Evolutionary conservation across 1,140 invertebrate genomes (phyloP), one percentile per base, ranked within the genome.

Genomic region (Anadara kagoshimensis): DNA sequence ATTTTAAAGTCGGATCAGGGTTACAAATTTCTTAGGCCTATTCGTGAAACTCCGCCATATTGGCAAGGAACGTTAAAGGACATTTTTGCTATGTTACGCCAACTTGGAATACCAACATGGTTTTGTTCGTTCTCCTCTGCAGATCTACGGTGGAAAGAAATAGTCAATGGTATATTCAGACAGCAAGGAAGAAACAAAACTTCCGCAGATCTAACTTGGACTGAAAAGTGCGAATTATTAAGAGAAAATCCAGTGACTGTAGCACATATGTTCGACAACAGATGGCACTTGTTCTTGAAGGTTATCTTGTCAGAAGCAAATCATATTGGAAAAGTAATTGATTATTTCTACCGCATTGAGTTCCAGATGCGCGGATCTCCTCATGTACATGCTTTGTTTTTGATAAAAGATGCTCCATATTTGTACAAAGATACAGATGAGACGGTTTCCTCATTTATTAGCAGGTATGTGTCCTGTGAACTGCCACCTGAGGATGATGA

Each of bases 331-430:
- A 65, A 75, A 59, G 57, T 82, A 5, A 57, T 20, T 18, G 79
- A 84, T 75, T 79, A 69, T 49, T 79, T 80, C 65, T 85, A 80
- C 65, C 71, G 85, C 53, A 85, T 90, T 56, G 87, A 90, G 71
- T 90, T 88, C 78, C 88, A 90, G 72, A 86, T 90, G 67, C 82
- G 88, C 36, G 89, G 89, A 18, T 86, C 79, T 71, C 89, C 89
- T 14, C 89, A 90, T 79, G 62, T 86, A 14, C 88, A 90, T 72
- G 78, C 85, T 22, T 71, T 90, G 1, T 61, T 87, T 20, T 90
- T 87, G 86, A 57, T 88, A 5, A 69, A 87, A 71, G 77, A 86
- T 82, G 71, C 82, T 44, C 88, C 88, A 57, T 56, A 62, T 61
- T 84, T 69, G 43, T 43, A 57, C 26, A 24, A 67, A 54, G 56